These are phyloP conservation scores for Drosophila pectinifera DNA, from an alignment of 1,140 invertebrate genomes.

Conservation along the genomic window DNA sequence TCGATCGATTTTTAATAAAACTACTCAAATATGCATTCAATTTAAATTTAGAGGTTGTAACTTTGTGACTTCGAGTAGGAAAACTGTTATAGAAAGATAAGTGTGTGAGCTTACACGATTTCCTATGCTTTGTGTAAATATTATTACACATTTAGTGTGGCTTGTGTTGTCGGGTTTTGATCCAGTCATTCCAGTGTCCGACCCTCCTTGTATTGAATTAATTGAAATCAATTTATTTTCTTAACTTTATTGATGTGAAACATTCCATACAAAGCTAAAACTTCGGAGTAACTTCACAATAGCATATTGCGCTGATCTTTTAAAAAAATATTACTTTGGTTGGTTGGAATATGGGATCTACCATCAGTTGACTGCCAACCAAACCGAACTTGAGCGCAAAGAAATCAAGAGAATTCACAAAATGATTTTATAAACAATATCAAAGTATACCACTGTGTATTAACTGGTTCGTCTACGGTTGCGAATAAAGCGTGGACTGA, in stretches of 20 bases:
- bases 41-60: neutral
- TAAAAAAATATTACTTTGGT: conserved; percentile 5
- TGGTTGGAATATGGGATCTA: conserved; percentile 24
- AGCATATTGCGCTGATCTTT: conserved; percentile 15
- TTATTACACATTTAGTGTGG: no score
- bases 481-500: conserved; percentile 40
- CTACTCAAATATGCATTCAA: conserved; percentile 22
- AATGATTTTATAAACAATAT: conserved; percentile 12
- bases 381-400: neutral
- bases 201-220: neutral
- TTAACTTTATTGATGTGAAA: conserved; percentile 32
- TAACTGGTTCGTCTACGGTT: conserved; percentile 13
- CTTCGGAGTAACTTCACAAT: conserved; percentile 16
- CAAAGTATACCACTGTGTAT: conserved; percentile 7
- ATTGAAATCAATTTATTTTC: conserved; percentile 7
- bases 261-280: conserved; percentile 29
- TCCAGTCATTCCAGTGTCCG: neutral
- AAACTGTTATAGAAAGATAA: neutral
- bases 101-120: no score
- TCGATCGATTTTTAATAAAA: conserved; percentile 48
- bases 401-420: neutral
- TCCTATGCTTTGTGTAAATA: no score
- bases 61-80: neutral
- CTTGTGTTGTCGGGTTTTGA: no score
- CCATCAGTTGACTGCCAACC: conserved; percentile 2